Percentiles rank a stretch among this genome's conserved stretches.
Evolutionary conservation across 30 jellyfish, hydroid and myxozoan species (phyloP).

Genomic region (Pseudorhiza aurosa): DNA sequence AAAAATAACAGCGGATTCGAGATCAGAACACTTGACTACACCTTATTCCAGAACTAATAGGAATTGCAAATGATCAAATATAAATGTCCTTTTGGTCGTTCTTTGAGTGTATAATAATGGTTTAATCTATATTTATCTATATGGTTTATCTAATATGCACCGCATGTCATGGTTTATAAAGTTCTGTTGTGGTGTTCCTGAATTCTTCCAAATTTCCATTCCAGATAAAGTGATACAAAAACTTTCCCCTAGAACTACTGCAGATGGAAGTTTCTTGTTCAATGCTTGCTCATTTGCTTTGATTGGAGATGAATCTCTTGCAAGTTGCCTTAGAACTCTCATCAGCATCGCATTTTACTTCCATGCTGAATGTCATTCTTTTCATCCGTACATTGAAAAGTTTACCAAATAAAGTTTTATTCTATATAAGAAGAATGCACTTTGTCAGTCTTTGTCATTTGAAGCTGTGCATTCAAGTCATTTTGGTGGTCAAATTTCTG

Average conservation of each 20-base stretch:
- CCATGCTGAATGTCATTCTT: slow-evolving; percentile 16
- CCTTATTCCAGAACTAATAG: too few species aligned
- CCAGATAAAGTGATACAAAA: too few species aligned
- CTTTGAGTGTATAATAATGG: too few species aligned
- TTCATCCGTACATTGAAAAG: slow-evolving; percentile 4
- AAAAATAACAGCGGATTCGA: too few species aligned
- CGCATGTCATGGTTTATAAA: too few species aligned
- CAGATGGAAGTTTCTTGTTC: slow-evolving; percentile 38
- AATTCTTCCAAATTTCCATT: too few species aligned
- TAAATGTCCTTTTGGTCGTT: too few species aligned
- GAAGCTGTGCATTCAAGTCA: not conserved
- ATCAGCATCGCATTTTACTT: slow-evolving; percentile 19
- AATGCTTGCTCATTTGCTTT: slow-evolving; percentile 48
- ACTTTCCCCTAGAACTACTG: slow-evolving; percentile 28
- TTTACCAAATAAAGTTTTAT: not conserved
- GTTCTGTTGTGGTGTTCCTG: too few species aligned
- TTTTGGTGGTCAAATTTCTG: not conserved
- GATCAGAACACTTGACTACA: too few species aligned
- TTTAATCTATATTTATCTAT: too few species aligned
- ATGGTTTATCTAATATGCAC: too few species aligned
- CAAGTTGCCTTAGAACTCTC: slow-evolving; percentile 17
- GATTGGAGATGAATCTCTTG: slow-evolving; percentile 38
- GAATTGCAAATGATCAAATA: too few species aligned
- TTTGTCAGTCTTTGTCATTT: not conserved
- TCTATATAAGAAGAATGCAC: not conserved